These are phyloP conservation scores for Danio aesculapii DNA, from an alignment of 2,797 vertebrate genomes.

Conservation along the genomic window DNA sequence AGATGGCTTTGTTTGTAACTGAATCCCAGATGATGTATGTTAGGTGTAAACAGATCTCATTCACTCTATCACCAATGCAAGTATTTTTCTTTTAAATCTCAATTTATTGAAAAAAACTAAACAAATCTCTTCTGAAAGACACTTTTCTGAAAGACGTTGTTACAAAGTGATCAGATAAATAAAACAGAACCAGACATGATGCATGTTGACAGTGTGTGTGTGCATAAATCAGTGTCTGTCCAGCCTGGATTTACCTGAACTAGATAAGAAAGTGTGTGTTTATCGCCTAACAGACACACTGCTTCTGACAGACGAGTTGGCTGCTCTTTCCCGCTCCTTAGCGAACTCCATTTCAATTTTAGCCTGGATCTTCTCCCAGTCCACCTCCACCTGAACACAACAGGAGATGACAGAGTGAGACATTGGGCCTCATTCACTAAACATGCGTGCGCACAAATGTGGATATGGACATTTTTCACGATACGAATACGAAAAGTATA, in stretches of 20 bases:
- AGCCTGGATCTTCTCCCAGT: constrained; percentile 97
- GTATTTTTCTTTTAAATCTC: background rate
- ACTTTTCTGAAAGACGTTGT: background rate
- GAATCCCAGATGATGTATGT: no score
- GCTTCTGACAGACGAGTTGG: constrained; percentile 72
- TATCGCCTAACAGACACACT: constrained; percentile 74
- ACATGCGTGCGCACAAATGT: no score
- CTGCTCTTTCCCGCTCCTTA: constrained; percentile 87
- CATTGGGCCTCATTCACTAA: no score
- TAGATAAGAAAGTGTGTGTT: constrained; percentile 13
- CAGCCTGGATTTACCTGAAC: background rate
- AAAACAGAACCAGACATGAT: background rate
- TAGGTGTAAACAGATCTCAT: background rate
- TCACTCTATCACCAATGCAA: background rate
- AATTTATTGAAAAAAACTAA: background rate
- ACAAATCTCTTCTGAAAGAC: background rate
- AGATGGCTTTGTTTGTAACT: no score
- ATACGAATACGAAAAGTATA: no score
- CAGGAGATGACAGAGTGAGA: constrained; percentile 9
- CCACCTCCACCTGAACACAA: constrained; percentile 88
- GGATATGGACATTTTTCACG: no score
- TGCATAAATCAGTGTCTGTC: background rate
- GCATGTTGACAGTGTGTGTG: background rate
- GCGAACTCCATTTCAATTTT: constrained; percentile 95
- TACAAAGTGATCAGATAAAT: background rate